Base-by-base conservation (phyloP, 2,113 vertebrate species). In the Amphiprion percula region DNA sequence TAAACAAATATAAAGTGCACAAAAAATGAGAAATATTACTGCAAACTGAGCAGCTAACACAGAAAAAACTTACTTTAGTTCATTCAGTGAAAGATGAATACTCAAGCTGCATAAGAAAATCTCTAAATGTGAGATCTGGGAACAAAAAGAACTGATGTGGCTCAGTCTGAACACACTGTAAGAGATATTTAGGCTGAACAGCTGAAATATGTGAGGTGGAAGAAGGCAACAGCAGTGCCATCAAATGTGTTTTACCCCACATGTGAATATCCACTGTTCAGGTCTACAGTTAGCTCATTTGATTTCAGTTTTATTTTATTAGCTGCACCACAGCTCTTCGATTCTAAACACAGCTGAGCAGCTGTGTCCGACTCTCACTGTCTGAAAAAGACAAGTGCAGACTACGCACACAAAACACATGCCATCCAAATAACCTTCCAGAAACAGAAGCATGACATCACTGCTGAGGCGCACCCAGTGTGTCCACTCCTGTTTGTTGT, bases 381-480 rank as follows among this genome's bases (percentile, higher is more conserved):
- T 64, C 52, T 39, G 64, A 63, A 56, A 52, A 58, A 77, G 59
- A 78, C 86, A 83, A 78, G 55, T 77, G 83, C 71, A 49, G n/a
- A 21, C 70, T 62, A 24, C 61, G 28, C 62, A 73, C 79, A 67
- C 54, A 41, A 37, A 54, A 67, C 64, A 64, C 68, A 77, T 86
- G 74, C 77, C 83, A 55, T 54, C 60, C 16, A 66, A 71, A 82
- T 79, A 73, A 74, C 75, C 75, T 82, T 88, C 86, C 81, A 70
- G 53, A 82, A 88, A 80, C 58, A 88, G 85, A 60, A 56, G n/a
- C 68, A 79, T 88, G 80, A 86, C 78, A 86, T 88, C 85, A 82
- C 15, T 69, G 54, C 64, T 54, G 50, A 69, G 74, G 80, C 59
- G 47, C 60, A 70, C 50, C 7, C 21, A 58, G 10, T 54, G 53